phyloP scores from a whole-genome alignment of 1,140 invertebrate species.

The Formica selysi region DNA sequence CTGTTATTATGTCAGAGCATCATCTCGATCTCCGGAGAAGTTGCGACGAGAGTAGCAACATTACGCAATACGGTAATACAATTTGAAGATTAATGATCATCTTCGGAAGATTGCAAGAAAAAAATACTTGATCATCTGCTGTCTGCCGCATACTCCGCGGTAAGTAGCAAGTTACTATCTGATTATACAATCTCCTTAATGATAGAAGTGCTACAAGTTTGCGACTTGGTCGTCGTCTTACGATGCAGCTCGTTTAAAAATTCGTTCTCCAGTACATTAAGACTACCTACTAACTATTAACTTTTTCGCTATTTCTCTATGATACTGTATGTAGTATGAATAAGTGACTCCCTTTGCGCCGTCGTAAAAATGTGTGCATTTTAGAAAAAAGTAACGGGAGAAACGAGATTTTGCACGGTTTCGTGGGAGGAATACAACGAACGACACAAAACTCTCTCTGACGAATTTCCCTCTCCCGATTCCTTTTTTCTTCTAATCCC shows the following conservation, averaged over 20 bases:
- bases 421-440: constrained; percentile 12
- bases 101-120: constrained; percentile 52
- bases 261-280: constrained; percentile 49
- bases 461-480: constrained; percentile 24
- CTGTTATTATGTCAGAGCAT: constrained; percentile 23
- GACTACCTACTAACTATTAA: constrained; percentile 49
- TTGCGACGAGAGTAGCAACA: constrained; percentile 29
- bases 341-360: background rate
- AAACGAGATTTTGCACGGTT: background rate
- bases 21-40: constrained; percentile 5
- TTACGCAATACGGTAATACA: constrained; percentile 60
- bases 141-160: constrained; percentile 48
- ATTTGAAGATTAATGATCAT: constrained; percentile 62
- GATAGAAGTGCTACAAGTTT: constrained; percentile 58
- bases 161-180: constrained; percentile 63
- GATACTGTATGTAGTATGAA: constrained; percentile 22
- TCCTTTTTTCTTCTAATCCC: constrained; percentile 42
- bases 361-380: constrained; percentile 6
- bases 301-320: constrained; percentile 31
- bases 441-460: constrained; percentile 27
- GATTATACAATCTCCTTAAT: constrained; percentile 64
- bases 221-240: constrained; percentile 44
- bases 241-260: constrained; percentile 56
- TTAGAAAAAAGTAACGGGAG: background rate
- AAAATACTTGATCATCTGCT: constrained; percentile 62